Conservation (phyloP, 2,888 invertebrate genomes). For the Cosmia trapezina region DNA sequence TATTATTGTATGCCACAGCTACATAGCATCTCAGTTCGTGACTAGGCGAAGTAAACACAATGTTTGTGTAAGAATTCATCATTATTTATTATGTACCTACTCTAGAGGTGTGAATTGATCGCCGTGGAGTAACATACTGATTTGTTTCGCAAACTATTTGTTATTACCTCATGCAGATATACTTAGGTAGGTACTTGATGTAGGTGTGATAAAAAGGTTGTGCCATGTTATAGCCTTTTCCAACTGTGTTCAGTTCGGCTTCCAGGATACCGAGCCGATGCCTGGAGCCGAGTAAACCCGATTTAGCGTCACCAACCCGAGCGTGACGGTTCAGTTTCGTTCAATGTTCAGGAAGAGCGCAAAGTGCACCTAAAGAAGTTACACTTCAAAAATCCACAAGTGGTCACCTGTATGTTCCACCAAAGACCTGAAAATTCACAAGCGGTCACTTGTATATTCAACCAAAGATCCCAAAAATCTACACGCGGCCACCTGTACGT, state of each 20-base stretch:
- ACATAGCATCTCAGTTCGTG: slow-evolving; percentile 37
- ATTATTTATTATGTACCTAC: slow-evolving; percentile 45
- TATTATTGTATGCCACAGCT: neutral
- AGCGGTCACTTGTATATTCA: too few relatives aligned
- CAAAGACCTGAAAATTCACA: too few relatives aligned
- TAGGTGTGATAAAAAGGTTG: neutral
- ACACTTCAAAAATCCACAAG: too few relatives aligned
- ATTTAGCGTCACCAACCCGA: too few relatives aligned
- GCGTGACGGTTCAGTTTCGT: too few relatives aligned
- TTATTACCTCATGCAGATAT: slow-evolving; percentile 9
- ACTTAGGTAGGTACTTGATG: neutral
- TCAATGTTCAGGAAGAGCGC: too few relatives aligned
- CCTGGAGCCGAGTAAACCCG: too few relatives aligned
- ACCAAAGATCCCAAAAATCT: too few relatives aligned
- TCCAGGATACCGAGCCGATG: too few relatives aligned
- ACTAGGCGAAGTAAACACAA: slow-evolving; percentile 31
- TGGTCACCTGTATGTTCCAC: too few relatives aligned
- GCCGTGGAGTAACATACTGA: slow-evolving; percentile 31
- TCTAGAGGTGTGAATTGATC: slow-evolving; percentile 42
- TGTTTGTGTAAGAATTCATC: slow-evolving; percentile 52
- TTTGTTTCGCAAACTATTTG: slow-evolving; percentile 41
- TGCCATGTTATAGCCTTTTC: neutral
- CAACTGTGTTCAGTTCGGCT: neutral
- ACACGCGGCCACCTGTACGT: too few relatives aligned
- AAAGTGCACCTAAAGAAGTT: too few relatives aligned